Conservation (phyloP, 2,797 vertebrate genomes). For the Linurgus olivaceus region DNA sequence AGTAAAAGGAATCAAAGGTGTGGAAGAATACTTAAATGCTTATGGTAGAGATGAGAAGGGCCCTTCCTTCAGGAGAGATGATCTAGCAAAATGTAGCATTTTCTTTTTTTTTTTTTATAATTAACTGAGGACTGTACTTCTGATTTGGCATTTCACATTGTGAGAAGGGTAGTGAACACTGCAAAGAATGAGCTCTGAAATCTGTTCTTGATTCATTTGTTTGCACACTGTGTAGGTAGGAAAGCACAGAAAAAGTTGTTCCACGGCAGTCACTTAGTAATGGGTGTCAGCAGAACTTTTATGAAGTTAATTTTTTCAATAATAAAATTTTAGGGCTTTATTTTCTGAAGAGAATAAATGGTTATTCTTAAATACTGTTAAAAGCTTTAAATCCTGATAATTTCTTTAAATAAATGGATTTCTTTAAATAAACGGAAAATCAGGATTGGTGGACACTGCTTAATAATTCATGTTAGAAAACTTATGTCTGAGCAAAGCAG, state of each 20-base stretch:
- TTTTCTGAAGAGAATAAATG: not conserved
- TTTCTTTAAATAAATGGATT: not conserved
- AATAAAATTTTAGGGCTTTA: not conserved
- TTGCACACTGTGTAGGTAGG: not conserved
- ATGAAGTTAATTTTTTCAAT: not conserved
- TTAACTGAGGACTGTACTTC: not conserved
- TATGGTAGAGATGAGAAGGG: not conserved
- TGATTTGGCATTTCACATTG: not conserved
- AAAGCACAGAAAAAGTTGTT: not conserved
- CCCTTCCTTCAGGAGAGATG: not conserved
- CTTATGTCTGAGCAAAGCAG: not conserved
- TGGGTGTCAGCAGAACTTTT: not conserved
- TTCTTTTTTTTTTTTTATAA: not conserved
- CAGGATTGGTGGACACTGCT: not conserved
- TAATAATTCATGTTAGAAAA: not conserved
- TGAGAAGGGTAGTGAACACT: not conserved
- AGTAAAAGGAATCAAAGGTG: not conserved
- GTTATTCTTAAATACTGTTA: not conserved
- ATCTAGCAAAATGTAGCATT: not conserved
- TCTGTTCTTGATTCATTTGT: not conserved
- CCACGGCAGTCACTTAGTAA: rapidly evolving
- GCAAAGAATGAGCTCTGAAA: not conserved
- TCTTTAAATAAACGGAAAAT: not conserved
- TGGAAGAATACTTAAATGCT: not conserved
- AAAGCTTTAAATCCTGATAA: not conserved